Evolutionary conservation across 2,113 vertebrate genomes (phyloP).

Genomic region (Vireo altiloquus): DNA sequence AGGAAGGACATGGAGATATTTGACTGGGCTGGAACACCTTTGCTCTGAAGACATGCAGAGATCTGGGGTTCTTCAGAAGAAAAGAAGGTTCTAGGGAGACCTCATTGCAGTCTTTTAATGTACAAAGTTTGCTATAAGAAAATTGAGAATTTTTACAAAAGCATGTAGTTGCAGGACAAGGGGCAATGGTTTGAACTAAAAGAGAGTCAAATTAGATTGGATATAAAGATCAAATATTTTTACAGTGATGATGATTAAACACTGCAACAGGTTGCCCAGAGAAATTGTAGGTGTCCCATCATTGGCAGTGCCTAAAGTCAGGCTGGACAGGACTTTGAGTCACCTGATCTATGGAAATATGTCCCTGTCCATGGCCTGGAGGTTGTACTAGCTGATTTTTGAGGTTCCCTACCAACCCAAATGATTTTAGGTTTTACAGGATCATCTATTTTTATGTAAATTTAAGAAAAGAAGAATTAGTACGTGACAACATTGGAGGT

Average conservation of each 20-base stretch:
- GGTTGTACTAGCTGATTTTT: neutral
- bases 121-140: neutral
- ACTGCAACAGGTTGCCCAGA: neutral
- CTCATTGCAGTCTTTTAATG: neutral
- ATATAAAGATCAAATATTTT: neutral
- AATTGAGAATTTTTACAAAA: neutral
- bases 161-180: neutral
- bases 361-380: accelerated
- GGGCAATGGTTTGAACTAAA: neutral
- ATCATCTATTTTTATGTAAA: neutral
- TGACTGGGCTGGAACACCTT: neutral
- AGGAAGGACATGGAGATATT: neutral
- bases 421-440: neutral
- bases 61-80: neutral
- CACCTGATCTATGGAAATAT: neutral
- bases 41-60: neutral
- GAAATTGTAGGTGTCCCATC: neutral
- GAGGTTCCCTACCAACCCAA: neutral
- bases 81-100: neutral
- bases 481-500: neutral
- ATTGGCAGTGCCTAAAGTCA: neutral
- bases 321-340: neutral
- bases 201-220: neutral
- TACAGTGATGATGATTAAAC: neutral
- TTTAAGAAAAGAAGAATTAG: neutral